Base-by-base conservation (phyloP, 2,113 vertebrate genomes). In the Paramisgurnus dabryanus region DNA sequence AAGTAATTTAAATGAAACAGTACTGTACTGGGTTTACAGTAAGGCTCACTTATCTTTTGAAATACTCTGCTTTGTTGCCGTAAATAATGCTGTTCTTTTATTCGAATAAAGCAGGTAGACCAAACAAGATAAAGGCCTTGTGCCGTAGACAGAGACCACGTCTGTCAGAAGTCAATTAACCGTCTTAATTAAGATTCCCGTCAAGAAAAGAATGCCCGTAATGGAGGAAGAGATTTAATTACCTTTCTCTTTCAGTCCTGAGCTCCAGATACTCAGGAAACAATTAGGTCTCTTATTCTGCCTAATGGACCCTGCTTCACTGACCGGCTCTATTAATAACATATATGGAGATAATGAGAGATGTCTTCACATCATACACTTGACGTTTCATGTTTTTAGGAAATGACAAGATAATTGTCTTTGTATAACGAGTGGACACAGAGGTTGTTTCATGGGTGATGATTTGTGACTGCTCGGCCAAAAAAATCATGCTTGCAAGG, bases 281-380 rank as follows among this genome's bases (percentile, higher is more conserved):
- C 90, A 92, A 93, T 93, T 90, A 92, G 87, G 88, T 84, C 87
- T 86, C 86, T 92, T 89, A 91, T 89, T 79, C 86, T 64, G 71
- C 81, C 87, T 92, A 92, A 92, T 92, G 90, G 89, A 85, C 88
- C 88, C 89, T 81, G 87, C 85, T 85, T 85, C 86, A 88, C 89
- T 88, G 86, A 91, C 91, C 91, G 90, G 89, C 88, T 85, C 91
- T 90, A 92, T 92, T 91, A 92, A 92, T 93, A 92, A 91, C 90
- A 87, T 81, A 89, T 89, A 90, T 34, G 68, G 6, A 18, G 90
- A 91, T 91, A 87, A 90, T 87, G 87, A 80, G 87, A 86, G 77
- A 88, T 85, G 86, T 82, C 68, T 63, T 69, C 88, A 86, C 86
- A 88, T 90, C 84, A 4, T 80, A 71, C 79, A 87, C 69, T 88